Evolutionary conservation across 2,888 invertebrate species (phyloP), one percentile per base, ranked within the genome.

Genomic region (Tubulanus polymorphus): DNA sequence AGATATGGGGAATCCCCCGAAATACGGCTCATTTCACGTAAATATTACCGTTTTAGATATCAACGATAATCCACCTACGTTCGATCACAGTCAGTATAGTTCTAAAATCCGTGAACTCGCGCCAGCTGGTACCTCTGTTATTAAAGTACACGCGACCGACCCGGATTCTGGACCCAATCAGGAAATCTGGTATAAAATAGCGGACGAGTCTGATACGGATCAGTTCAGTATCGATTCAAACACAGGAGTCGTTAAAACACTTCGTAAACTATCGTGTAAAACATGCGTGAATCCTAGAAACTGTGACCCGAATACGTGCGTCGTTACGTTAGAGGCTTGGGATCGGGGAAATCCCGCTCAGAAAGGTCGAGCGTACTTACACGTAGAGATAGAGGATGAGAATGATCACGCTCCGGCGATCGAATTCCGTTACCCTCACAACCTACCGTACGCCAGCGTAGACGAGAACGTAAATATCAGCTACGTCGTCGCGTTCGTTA

Each of bases 21-120:
- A 56, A 10, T 63, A 57, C 51, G 73, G 74, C 2, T 70, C 62
- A 52, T 55, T 73, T 10, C 48, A 53, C 3, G 66, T 78, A 8
- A 64, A 67, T 30, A 71, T 78, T 20, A 84, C 86, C 61, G 89
- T 97, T 1, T 85, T 89, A 61, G 96, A 96, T 78, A 88, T 90
- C 59, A 97, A 96, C 78, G 96, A 96, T 79, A 94, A 95, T 78
- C 87, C 91, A 0, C 97, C 96, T 0, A 86, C 88, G 37, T 96
- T 77, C 63, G 92, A 91, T 79, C 93, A 93, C 76, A 93, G 92
- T 81, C 93, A 94, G 76, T 96, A 95, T 79, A 89, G 88, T 56
- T 92, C 92, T 1, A 89, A 90, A 45, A 78, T 96, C 51, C 94
- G 94, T 80, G 95, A 96, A 80, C 94, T 92, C 73, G 90, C 92